A percentile compares a stretch with the other conserved stretches of the same genome.
Conservation (phyloP, 2,113 vertebrate genomes). For the Conger conger region DNA sequence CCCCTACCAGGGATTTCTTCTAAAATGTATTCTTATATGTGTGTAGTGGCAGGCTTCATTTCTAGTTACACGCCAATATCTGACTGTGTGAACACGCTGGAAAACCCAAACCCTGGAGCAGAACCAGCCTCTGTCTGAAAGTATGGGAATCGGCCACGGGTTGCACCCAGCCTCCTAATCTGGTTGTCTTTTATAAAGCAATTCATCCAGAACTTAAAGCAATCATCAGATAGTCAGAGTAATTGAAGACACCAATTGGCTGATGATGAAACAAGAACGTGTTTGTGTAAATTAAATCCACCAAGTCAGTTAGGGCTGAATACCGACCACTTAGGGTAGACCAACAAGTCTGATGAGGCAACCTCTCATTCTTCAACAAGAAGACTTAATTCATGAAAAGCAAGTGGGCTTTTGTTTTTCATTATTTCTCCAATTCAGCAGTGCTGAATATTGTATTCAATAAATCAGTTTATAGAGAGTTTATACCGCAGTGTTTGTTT, state of each 20-base stretch:
- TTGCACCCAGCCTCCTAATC: background rate
- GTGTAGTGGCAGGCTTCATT: background rate
- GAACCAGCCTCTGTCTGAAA: background rate
- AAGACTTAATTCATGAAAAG: background rate
- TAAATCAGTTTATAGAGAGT: background rate
- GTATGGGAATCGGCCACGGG: background rate
- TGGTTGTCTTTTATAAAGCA: conserved; percentile 17
- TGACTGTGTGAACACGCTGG: background rate
- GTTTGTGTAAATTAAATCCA: conserved; percentile 20
- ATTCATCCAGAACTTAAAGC: conserved; percentile 26
- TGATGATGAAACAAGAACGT: conserved; percentile 11
- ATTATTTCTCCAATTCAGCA: too few species aligned
- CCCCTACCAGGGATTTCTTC: background rate
- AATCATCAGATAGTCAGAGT: conserved; percentile 8
- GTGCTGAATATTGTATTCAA: too few species aligned
- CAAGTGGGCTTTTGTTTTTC: background rate
- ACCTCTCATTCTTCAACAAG: background rate
- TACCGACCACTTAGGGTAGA: background rate
- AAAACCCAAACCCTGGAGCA: background rate
- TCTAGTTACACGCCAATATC: background rate
- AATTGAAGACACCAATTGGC: conserved; percentile 12
- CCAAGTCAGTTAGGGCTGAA: background rate
- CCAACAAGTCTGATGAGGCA: background rate
- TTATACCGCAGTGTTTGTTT: background rate
- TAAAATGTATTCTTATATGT: background rate